A percentile compares a stretch with the other conserved stretches of the same genome.
Conservation (phyloP, 2,888 invertebrate species). For the Andrena haemorrhoa region DNA sequence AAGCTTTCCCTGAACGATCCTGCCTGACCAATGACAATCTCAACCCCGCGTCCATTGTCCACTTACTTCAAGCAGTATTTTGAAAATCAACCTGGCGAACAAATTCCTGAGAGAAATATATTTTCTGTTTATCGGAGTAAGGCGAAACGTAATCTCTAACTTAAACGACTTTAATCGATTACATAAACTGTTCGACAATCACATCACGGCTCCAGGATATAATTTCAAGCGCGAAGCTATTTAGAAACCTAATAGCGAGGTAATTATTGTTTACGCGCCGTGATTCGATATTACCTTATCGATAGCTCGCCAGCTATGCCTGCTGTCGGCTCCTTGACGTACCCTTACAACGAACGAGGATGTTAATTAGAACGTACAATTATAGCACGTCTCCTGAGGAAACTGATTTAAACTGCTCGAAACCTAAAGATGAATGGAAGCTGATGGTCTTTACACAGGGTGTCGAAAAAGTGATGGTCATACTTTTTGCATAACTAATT, state of each 20-base stretch:
- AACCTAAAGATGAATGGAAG: too few species aligned
- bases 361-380: background rate
- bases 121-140: too few species aligned
- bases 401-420: background rate
- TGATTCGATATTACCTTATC: background rate
- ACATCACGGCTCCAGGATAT: constrained; percentile 10
- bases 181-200: constrained; percentile 20
- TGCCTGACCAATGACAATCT: background rate
- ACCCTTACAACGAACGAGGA: background rate
- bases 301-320: background rate
- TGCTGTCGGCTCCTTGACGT: background rate
- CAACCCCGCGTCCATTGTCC: background rate
- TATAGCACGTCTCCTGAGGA: background rate
- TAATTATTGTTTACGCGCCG: constrained; percentile 52
- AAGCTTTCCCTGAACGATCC: too few species aligned
- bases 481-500: too few species aligned
- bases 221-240: constrained; percentile 39
- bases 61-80: background rate
- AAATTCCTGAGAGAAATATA: too few species aligned
- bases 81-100: background rate
- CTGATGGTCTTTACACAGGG: too few species aligned
- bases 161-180: constrained; percentile 19
- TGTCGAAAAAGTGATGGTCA: too few species aligned
- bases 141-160: background rate
- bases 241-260: constrained; percentile 23